A percentile compares a stretch with the other conserved stretches of the same genome.
Evolutionary conservation across 2,797 vertebrate species (phyloP).

Genomic region (Apogon hyalosoma): DNA sequence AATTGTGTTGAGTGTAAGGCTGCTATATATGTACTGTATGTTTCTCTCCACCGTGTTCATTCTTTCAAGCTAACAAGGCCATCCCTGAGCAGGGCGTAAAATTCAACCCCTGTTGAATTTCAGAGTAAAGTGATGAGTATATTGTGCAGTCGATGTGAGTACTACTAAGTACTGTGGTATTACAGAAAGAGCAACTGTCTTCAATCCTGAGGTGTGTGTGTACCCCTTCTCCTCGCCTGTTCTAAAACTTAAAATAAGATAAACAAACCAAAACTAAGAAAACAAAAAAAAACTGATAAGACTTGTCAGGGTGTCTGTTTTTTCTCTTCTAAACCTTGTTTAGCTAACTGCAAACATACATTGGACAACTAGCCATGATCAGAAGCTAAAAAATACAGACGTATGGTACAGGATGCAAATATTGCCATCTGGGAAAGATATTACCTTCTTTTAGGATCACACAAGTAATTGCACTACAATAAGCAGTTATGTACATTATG

Average conservation of each 20-base stretch:
- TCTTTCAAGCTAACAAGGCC: slow-evolving; percentile 93
- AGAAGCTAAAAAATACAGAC: slow-evolving; percentile 84
- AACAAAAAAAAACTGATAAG: slow-evolving; percentile 63
- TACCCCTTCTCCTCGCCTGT: slow-evolving; percentile 76
- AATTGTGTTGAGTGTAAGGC: slow-evolving; percentile 92
- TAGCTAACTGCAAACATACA: slow-evolving; percentile 74
- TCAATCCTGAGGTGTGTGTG: slow-evolving; percentile 87
- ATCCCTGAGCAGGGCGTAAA: slow-evolving; percentile 95
- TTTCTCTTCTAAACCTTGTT: slow-evolving; percentile 74
- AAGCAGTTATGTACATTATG: slow-evolving; percentile 89
- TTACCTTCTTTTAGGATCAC: slow-evolving; percentile 84
- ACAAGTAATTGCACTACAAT: slow-evolving; percentile 87
- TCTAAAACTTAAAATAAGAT: slow-evolving; percentile 58
- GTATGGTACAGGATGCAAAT: slow-evolving; percentile 85
- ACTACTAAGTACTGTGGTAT: slow-evolving; percentile 81
- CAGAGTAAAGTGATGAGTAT: slow-evolving; percentile 88
- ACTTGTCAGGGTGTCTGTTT: slow-evolving; percentile 77
- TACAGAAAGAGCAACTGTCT: slow-evolving; percentile 84
- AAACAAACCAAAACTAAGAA: slow-evolving; percentile 10
- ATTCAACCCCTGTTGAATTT: slow-evolving; percentile 88
- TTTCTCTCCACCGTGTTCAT: slow-evolving; percentile 88
- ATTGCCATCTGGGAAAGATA: slow-evolving; percentile 84
- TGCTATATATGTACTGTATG: slow-evolving; percentile 81
- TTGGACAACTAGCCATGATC: slow-evolving; percentile 78
- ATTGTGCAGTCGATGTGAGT: slow-evolving; percentile 92